Evolutionary conservation across 1,140 invertebrate species (phyloP), one percentile per base, ranked within the genome.

Genomic region (Oncopeltus fasciatus): DNA sequence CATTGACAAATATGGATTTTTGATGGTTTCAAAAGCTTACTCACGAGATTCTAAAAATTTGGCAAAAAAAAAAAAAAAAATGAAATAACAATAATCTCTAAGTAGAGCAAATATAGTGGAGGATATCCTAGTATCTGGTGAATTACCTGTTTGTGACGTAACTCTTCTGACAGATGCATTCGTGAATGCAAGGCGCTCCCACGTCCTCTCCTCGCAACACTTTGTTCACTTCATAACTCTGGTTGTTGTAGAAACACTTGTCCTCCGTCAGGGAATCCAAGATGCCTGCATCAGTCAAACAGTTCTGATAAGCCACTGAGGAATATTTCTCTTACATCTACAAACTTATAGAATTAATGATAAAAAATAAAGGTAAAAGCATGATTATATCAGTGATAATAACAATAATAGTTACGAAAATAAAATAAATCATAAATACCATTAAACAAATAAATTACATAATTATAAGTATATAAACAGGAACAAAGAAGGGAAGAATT

Each of bases 211-310:
- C 31, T 57, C 18, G 18, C 2, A 57, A 16, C 14, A 38, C 31
- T 18, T 33, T 11, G 3, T 38, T 38, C 14, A 57, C 24, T 21
- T 31, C 18, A 29, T 57, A 57, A 2, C 14, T n/a, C 33, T 57
- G 29, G 33, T 38, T n/a, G 24, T 57, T 57, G 33, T 57, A 29
- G 20, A 33, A 57, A 38, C 56, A 57, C 28, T 57, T 57, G 16
- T 57, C 56, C 1, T 14, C 4, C 31, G 29, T 16, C 28, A 57
- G 56, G 16, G 18, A n/a, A 14, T 27, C 31, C 18, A 57, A 16
- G 8, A 29, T 29, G 20, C 31, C 56, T 57, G 28, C 4, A 53
- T n/a, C n/a, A n/a, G n/a, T n/a, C 18, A 46, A 20, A 1, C 2
- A 11, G 1, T 16, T 53, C 21, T 24, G 24, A 56, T 2, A 56